Conservation (phyloP, 2,888 invertebrate species). For the Ceriagrion tenellum region DNA sequence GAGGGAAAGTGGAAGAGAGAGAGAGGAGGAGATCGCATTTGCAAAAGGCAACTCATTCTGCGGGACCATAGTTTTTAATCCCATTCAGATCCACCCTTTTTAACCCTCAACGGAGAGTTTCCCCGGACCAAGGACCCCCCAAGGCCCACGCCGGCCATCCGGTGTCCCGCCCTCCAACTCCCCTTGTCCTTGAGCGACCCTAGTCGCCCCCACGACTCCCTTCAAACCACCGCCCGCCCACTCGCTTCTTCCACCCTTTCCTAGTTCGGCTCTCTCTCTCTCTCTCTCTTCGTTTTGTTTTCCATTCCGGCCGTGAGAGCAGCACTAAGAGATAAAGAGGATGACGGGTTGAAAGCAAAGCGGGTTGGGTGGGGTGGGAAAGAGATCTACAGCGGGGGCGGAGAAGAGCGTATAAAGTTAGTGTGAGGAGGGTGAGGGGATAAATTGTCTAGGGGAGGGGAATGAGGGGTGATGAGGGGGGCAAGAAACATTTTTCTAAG, state of each 20-base stretch:
- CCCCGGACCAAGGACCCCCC: not conserved
- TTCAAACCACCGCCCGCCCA: not conserved
- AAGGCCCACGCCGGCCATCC: not conserved
- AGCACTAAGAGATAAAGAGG: not conserved
- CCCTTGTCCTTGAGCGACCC: not conserved
- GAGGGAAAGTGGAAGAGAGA: not conserved
- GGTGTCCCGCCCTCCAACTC: not conserved
- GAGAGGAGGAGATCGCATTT: not conserved
- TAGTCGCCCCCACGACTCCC: not conserved
- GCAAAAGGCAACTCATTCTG: constrained; percentile 38
- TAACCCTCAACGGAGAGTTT: not conserved
- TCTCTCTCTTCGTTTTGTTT: constrained; percentile 24
- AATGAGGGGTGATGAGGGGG: not conserved
- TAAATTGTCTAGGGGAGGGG: too few relatives aligned
- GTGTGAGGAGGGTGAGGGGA: too few relatives aligned
- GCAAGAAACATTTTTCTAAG: not conserved
- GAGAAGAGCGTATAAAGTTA: not conserved
- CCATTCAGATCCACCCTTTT: constrained; percentile 36
- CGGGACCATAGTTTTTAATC: constrained; percentile 61
- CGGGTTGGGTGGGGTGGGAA: not conserved
- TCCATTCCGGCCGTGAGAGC: constrained; percentile 3
- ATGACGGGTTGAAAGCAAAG: not conserved
- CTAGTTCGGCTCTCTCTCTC: not conserved
- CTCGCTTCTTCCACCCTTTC: not conserved
- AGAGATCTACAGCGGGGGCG: not conserved